Evolutionary conservation across 2,113 vertebrate species (phyloP).

Genomic region (Paralichthys olivaceus): DNA sequence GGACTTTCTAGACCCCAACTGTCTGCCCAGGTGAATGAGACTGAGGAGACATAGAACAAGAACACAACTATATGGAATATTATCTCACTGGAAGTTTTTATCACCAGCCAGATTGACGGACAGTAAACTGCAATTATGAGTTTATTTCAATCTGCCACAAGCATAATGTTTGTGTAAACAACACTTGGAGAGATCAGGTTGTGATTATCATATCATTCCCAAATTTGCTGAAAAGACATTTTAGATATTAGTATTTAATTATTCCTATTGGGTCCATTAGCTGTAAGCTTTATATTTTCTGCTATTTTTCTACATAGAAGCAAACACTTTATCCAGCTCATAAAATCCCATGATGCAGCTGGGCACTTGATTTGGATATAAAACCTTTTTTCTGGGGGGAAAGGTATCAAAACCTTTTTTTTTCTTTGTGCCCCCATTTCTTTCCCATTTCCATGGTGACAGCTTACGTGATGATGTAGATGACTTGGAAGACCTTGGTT

Average conservation of each 20-base stretch:
- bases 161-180: too few species aligned
- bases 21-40: conserved; percentile 85
- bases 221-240: conserved; percentile 11
- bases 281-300: not conserved
- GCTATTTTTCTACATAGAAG: not conserved
- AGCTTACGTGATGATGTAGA: conserved; percentile 92
- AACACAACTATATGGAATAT: not conserved
- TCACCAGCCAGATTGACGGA: not conserved
- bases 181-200: too few species aligned
- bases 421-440: conserved; percentile 19
- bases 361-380: conserved; percentile 5
- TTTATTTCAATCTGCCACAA: too few species aligned
- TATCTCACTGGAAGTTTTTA: conserved; percentile 21
- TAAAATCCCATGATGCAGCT: not conserved
- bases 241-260: not conserved
- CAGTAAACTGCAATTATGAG: too few species aligned
- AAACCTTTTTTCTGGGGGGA: conserved; percentile 1
- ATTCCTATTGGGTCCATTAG: not conserved
- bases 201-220: not conserved
- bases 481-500: conserved; percentile 83
- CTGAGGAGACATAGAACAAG: not conserved
- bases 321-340: not conserved
- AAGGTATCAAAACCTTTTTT: conserved; percentile 27
- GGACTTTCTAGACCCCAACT: conserved; percentile 87
- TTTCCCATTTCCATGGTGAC: conserved; percentile 47